Base-by-base conservation (phyloP, 2,113 vertebrate genomes). In the Colius striatus region DNA sequence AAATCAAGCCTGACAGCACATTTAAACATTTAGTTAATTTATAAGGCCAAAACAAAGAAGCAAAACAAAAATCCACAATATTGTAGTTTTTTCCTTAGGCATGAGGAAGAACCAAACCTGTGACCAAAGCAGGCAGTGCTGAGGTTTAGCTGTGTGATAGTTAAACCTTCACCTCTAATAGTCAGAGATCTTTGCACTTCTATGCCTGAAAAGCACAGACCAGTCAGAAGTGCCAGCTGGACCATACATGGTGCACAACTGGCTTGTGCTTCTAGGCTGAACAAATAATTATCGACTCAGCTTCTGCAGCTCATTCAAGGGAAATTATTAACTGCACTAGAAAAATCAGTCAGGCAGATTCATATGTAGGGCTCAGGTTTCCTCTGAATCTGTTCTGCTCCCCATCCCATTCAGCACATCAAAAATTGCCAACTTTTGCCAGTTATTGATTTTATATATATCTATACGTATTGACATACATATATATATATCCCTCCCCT, bases 1-100 rank as follows among this genome's bases (percentile, higher is more conserved):
- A 71, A 90, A 90, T 68, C 0, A 75, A 90, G 82, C 23, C 78
- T 87, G 74, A 90, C 74, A 81, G 48, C n/a, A 10, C 57, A 43
- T 47, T 95, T 87, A 91, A 87, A 75, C 36, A 27, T 53, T 16
- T 50, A 66, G 22, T n/a, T 84, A 81, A 84, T 93, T 90, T 68
- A 53, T 48, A 47, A 13, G 29, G 38, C 38, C 38, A 41, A 1
- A 53, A 65, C 25, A 34, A 71, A 30, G 66, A 72, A 2, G 10
- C 36, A 48, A 77, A 84, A 6, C 3, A 2, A 11, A 91, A 89
- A 25, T 36, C 25, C 34, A 23, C 17, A 0, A 43, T 71, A 34
- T 19, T 47, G 21, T 47, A 20, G 71, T 50, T 9, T 62, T 68
- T 60, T 68, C 45, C 21, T 14, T 60, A 53, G 32, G 25, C 62